Percentiles rank a stretch among this genome's conserved stretches.
These are phyloP conservation scores for Leptarthrus brevirostris DNA, from an alignment of 2,888 invertebrate genomes.

Conservation along the genomic window DNA sequence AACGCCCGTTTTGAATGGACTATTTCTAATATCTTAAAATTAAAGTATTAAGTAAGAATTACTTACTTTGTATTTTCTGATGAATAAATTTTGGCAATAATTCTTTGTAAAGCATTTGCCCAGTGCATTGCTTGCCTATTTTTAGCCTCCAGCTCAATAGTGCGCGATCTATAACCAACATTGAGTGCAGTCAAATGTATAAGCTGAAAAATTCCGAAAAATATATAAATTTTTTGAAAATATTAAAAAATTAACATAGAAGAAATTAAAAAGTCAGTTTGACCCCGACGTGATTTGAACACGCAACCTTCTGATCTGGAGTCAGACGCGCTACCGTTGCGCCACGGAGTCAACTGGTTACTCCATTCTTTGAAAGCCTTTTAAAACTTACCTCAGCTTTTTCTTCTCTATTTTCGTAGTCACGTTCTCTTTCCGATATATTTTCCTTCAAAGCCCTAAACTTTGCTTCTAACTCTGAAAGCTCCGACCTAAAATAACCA, in stretches of 20 bases:
- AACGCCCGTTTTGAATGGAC: no score
- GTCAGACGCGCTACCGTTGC: conserved; percentile 55
- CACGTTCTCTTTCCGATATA: conserved; percentile 38
- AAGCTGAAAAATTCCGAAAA: conserved; percentile 23
- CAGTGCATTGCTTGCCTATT: conserved; percentile 41
- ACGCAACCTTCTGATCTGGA: conserved; percentile 55
- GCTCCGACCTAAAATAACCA: conserved; percentile 25
- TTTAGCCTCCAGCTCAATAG: conserved; percentile 43
- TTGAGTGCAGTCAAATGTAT: conserved; percentile 47
- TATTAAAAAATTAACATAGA: not conserved
- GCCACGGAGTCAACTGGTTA: conserved; percentile 52
- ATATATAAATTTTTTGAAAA: not conserved
- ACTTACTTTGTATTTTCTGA: conserved; percentile 39
- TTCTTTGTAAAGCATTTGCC: conserved; percentile 39
- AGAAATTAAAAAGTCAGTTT: not conserved
- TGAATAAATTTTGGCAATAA: conserved; percentile 48
- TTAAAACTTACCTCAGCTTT: conserved; percentile 48
- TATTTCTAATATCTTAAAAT: no score
- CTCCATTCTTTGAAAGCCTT: not conserved
- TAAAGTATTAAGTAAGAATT: no score
- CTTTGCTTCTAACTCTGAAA: conserved; percentile 16
- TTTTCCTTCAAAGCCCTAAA: conserved; percentile 37
- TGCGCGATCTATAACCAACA: conserved; percentile 39
- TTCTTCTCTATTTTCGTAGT: conserved; percentile 51
- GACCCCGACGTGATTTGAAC: conserved; percentile 55